Conservation (phyloP, 2,888 invertebrate genomes). For the Campaea margaritaria region DNA sequence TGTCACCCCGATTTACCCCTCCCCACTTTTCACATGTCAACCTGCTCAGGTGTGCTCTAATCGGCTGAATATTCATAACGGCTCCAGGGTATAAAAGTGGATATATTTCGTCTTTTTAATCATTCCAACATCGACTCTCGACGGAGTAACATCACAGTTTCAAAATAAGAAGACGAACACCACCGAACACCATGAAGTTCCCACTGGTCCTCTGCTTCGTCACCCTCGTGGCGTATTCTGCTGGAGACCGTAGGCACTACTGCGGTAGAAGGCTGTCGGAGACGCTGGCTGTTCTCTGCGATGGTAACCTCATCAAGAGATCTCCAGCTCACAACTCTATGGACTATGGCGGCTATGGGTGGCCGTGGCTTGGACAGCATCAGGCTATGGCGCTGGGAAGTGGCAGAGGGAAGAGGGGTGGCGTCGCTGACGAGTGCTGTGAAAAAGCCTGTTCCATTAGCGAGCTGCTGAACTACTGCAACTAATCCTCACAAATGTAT, state of each 20-base stretch:
- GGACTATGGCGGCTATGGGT: conserved; percentile 20
- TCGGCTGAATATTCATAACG: conserved; percentile 36
- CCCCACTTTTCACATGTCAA: conserved; percentile 20
- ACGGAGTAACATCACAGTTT: conserved; percentile 17
- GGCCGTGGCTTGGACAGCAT: conserved; percentile 29
- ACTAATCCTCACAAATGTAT: neutral
- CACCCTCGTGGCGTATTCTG: conserved; percentile 6
- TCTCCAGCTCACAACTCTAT: conserved; percentile 27
- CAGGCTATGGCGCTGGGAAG: conserved; percentile 23
- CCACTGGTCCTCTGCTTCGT: conserved; percentile 24
- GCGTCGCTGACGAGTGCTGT: conserved; percentile 38
- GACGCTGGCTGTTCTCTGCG: conserved; percentile 28
- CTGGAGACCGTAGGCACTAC: conserved; percentile 20
- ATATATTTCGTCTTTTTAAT: conserved; percentile 3
- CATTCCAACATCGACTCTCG: conserved; percentile 29
- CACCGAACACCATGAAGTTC: conserved; percentile 23
- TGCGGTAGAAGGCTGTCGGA: conserved; percentile 36
- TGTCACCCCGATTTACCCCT: conserved; percentile 13
- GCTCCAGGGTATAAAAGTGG: conserved; percentile 30
- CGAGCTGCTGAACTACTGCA: conserved; percentile 32
- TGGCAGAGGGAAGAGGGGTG: conserved; percentile 30
- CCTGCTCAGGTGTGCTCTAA: conserved; percentile 26
- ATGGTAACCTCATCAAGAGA: conserved; percentile 26
- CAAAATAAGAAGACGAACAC: too few species aligned
- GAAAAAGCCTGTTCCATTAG: conserved; percentile 31